Evolutionary conservation across 2,888 invertebrate genomes (phyloP).

Genomic region (Tupiocoris notatus): DNA sequence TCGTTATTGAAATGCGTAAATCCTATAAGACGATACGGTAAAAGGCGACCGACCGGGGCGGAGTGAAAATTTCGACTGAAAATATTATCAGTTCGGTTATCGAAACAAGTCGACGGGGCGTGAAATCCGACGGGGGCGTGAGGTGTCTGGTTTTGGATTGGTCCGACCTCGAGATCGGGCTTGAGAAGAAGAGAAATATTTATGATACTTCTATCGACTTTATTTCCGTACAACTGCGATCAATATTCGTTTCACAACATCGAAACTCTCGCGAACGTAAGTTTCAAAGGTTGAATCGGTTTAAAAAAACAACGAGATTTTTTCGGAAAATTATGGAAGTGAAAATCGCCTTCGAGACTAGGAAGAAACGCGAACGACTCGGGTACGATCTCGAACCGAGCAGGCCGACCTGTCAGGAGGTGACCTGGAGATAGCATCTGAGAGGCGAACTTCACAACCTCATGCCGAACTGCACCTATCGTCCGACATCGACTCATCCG

Average conservation of each 20-base stretch:
- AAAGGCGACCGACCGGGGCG: neutral
- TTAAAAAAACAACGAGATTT: too few species aligned
- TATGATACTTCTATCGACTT: too few species aligned
- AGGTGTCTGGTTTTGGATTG: neutral
- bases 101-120: slow-evolving; percentile 24
- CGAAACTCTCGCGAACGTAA: too few species aligned
- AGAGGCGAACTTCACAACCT: neutral
- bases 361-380: too few species aligned
- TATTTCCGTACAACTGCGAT: too few species aligned
- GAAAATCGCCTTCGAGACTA: too few species aligned
- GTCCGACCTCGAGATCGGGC: neutral
- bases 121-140: slow-evolving; percentile 26
- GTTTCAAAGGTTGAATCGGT: too few species aligned
- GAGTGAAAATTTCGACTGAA: slow-evolving; percentile 1
- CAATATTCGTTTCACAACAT: too few species aligned
- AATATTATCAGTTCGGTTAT: slow-evolving; percentile 8
- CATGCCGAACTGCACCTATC: neutral
- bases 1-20: slow-evolving; percentile 25
- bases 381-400: neutral
- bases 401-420: neutral
- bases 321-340: too few species aligned
- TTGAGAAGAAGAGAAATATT: too few species aligned
- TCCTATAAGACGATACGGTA: neutral
- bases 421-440: neutral
- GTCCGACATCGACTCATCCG: neutral